Conservation (phyloP, 2,113 vertebrate genomes). For the Nanorana parkeri region DNA sequence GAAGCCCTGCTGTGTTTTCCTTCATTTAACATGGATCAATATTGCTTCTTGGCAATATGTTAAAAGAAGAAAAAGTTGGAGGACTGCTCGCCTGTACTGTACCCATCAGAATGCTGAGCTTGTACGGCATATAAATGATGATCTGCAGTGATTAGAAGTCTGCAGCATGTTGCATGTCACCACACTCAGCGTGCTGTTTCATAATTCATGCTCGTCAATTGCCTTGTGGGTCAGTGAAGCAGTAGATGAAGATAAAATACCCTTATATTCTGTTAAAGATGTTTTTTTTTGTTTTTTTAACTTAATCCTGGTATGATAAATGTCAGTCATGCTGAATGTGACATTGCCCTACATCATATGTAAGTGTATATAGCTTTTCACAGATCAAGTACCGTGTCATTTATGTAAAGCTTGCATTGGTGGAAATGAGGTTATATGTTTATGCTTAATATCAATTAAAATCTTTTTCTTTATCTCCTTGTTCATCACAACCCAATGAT, state of each 20-base stretch:
- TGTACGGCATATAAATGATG: background rate
- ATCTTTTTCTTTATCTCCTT: no score
- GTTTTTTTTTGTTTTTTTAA: no score
- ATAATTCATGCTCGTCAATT: constrained; percentile 3
- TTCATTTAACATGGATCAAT: constrained; percentile 9
- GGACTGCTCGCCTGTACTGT: background rate
- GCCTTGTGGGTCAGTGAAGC: background rate
- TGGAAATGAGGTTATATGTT: no score
- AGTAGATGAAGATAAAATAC: background rate
- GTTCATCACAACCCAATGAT: no score
- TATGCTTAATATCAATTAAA: no score
- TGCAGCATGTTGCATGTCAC: background rate
- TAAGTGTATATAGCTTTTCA: no score
- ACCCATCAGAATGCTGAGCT: background rate
- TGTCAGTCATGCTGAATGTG: no score
- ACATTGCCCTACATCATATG: no score
- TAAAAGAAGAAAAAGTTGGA: background rate
- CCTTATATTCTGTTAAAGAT: no score
- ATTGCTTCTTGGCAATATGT: background rate
- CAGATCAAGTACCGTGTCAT: no score
- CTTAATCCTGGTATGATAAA: no score
- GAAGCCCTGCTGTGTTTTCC: background rate
- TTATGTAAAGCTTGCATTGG: no score
- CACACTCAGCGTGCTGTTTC: background rate
- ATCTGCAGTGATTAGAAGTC: background rate